Evolutionary conservation across 2,888 invertebrate genomes (phyloP).

Genomic region (Agrochola circellaris): DNA sequence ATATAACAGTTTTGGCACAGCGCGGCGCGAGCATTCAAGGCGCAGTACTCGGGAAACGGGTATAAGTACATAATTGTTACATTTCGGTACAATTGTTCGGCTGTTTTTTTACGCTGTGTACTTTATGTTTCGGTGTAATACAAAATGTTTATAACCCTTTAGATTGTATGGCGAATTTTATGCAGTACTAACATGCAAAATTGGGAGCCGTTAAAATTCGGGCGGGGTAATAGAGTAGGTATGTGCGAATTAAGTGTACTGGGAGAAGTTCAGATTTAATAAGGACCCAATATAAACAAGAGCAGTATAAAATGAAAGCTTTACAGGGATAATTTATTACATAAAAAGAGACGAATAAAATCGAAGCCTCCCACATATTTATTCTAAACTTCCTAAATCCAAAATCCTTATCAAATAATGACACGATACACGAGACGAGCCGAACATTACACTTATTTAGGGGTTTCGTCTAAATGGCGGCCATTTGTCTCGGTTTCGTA

Average conservation of each 20-base stretch:
- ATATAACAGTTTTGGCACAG: constrained; percentile 62
- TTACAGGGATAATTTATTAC: constrained; percentile 7
- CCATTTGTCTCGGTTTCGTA: constrained; percentile 63
- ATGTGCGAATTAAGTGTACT: not conserved
- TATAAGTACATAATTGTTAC: constrained; percentile 60
- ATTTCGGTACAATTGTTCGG: constrained; percentile 39
- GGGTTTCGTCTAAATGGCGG: constrained; percentile 58
- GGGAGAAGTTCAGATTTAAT: constrained; percentile 16
- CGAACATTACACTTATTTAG: constrained; percentile 59
- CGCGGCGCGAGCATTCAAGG: constrained; percentile 32
- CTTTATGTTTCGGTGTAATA: constrained; percentile 36
- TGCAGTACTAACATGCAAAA: constrained; percentile 37
- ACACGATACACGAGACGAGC: constrained; percentile 45
- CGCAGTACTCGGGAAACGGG: constrained; percentile 36
- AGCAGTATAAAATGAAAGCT: constrained; percentile 27
- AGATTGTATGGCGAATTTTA: constrained; percentile 31
- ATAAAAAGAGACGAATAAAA: constrained; percentile 32
- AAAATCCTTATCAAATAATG: constrained; percentile 46
- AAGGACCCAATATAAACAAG: constrained; percentile 5
- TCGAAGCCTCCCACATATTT: constrained; percentile 9
- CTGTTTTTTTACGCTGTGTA: constrained; percentile 27
- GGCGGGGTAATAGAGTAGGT: not conserved
- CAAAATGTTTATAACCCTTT: constrained; percentile 50
- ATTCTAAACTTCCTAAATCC: constrained; percentile 32
- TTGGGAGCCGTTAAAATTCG: constrained; percentile 31